Conservation (phyloP, 2,888 invertebrate species). For the Drosophila imparisetae region DNA sequence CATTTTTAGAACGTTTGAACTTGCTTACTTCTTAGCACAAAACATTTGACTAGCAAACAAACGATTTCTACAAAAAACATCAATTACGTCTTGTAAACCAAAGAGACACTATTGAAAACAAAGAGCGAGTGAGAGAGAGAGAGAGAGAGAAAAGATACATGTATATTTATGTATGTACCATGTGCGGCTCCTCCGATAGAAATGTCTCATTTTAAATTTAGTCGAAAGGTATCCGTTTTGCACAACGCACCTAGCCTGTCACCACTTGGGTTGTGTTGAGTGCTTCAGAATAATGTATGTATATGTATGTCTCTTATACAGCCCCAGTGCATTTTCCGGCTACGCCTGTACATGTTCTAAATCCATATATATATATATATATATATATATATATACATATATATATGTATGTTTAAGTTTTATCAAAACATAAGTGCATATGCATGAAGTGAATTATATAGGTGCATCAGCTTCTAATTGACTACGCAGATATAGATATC, state of each 20-base stretch:
- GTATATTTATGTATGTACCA: neutral
- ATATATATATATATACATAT: neutral
- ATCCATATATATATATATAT: neutral
- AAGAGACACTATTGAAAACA: slow-evolving; percentile 3
- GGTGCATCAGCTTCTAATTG: neutral
- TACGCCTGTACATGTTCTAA: slow-evolving; percentile 8
- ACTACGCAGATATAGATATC: neutral
- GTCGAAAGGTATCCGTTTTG: slow-evolving; percentile 64
- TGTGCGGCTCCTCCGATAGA: slow-evolving; percentile 27
- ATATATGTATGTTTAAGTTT: neutral
- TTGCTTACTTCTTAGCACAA: slow-evolving; percentile 33
- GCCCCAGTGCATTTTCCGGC: slow-evolving; percentile 1
- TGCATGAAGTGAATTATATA: neutral
- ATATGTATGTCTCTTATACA: slow-evolving; percentile 3
- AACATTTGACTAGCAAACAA: slow-evolving; percentile 19
- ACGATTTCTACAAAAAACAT: slow-evolving; percentile 3
- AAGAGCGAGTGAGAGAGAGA: neutral
- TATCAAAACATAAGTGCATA: slow-evolving; percentile 4
- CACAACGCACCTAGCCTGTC: slow-evolving; percentile 54
- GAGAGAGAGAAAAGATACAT: neutral
- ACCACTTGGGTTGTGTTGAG: slow-evolving; percentile 36
- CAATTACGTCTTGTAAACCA: slow-evolving; percentile 4
- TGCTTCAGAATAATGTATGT: slow-evolving; percentile 39
- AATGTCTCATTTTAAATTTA: slow-evolving; percentile 63
- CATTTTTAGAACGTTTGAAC: slow-evolving; percentile 62